Conservation (phyloP, 2,113 vertebrate species). For the Elgaria multicarinata region DNA sequence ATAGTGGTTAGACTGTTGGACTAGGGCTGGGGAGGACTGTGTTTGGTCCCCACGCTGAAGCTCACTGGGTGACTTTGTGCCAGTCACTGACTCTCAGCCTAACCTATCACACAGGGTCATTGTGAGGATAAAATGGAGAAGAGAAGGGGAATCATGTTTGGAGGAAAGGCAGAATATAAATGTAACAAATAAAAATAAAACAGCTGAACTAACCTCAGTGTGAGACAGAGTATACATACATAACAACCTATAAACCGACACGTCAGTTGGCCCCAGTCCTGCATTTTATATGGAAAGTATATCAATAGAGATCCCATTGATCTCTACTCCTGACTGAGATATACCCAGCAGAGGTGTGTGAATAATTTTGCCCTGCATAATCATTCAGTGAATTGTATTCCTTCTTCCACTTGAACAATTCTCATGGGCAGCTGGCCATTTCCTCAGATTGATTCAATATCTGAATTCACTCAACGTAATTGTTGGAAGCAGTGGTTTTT, state of each 20-base stretch:
- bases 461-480: slow-evolving; percentile 12
- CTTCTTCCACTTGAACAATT: slow-evolving; percentile 38
- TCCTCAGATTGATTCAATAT: not conserved
- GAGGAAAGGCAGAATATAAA: too few relatives aligned
- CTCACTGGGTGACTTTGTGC: too few relatives aligned
- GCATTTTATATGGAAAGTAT: not conserved
- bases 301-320: not conserved
- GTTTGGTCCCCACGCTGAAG: too few relatives aligned
- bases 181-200: too few relatives aligned
- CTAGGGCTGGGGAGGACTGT: too few relatives aligned
- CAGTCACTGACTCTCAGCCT: too few relatives aligned
- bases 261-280: not conserved
- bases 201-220: not conserved
- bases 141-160: too few relatives aligned
- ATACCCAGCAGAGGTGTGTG: slow-evolving; percentile 30
- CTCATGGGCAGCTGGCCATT: not conserved
- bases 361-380: slow-evolving; percentile 40
- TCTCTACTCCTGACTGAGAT: not conserved
- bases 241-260: not conserved
- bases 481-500: not conserved
- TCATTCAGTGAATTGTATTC: slow-evolving; percentile 27
- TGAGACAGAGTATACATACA: not conserved
- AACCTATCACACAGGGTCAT: too few relatives aligned
- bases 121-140: too few relatives aligned
- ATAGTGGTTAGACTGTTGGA: too few relatives aligned